Conservation (phyloP, 2,797 vertebrate species). For the Bradypodion ventrale region DNA sequence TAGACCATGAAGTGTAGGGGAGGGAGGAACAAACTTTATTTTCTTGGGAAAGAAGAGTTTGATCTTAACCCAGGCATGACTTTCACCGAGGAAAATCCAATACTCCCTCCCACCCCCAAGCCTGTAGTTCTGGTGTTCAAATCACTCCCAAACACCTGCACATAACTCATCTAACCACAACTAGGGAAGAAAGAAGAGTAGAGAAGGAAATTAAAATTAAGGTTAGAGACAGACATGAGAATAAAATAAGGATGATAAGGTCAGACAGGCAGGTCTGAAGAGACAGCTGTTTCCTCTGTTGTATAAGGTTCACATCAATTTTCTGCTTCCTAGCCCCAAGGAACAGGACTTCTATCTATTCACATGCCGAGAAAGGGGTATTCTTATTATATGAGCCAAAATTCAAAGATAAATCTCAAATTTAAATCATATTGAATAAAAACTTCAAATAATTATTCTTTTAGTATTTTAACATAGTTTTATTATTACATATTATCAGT, state of each 20-base stretch:
- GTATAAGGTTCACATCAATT: background rate
- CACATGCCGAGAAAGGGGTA: background rate
- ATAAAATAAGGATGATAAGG: background rate
- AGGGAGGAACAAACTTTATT: background rate
- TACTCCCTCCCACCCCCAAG: background rate
- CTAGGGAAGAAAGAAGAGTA: background rate
- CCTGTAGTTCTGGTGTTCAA: background rate
- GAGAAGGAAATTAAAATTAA: constrained; percentile 4
- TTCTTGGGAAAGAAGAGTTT: background rate
- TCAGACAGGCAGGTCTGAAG: background rate
- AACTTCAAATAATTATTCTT: constrained; percentile 17
- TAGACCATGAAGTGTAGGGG: background rate
- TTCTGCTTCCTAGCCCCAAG: background rate
- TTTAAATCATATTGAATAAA: background rate
- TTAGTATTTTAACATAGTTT: constrained; percentile 34
- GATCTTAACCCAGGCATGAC: background rate
- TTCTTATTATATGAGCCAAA: background rate
- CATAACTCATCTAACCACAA: background rate
- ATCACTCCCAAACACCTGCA: background rate
- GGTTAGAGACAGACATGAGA: background rate
- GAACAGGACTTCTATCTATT: background rate
- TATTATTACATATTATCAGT: constrained; percentile 10
- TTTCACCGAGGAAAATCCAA: background rate
- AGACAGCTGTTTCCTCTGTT: background rate
- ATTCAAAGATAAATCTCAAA: background rate